These are phyloP conservation scores for Sitodiplosis mosellana DNA, from an alignment of 1,140 invertebrate species.

Conservation along the genomic window DNA sequence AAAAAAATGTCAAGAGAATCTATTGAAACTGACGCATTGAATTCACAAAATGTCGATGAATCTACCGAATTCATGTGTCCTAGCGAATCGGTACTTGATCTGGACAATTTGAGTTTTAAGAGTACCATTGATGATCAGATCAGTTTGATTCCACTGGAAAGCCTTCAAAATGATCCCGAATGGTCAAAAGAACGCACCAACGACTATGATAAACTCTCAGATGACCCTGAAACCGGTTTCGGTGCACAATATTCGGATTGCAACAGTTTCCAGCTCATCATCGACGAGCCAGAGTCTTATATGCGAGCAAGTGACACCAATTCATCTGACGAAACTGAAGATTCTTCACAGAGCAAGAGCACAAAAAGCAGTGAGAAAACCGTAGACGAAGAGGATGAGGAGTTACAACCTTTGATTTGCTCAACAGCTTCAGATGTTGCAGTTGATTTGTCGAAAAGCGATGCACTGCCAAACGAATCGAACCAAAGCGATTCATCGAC, in stretches of 20 bases:
- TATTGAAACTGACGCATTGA: neutral
- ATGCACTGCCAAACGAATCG: slow-evolving; percentile 1
- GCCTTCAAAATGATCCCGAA: slow-evolving; percentile 15
- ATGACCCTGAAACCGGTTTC: neutral
- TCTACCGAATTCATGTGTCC: slow-evolving; percentile 15
- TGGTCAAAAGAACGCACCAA: neutral
- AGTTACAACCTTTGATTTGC: slow-evolving; percentile 8
- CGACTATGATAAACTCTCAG: neutral
- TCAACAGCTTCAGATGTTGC: slow-evolving; percentile 5
- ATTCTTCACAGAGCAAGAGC: neutral
- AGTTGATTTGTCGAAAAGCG: neutral
- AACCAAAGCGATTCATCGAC: neutral
- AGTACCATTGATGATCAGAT: slow-evolving; percentile 2
- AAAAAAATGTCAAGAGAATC: neutral
- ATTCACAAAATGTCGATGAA: slow-evolving; percentile 3
- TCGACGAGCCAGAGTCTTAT: slow-evolving; percentile 1
- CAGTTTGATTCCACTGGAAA: slow-evolving; percentile 22
- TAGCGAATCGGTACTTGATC: neutral
- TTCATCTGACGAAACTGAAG: neutral
- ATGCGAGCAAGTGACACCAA: neutral
- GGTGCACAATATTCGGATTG: slow-evolving; percentile 1
- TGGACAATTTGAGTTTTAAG: neutral
- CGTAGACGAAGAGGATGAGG: slow-evolving; percentile 2
- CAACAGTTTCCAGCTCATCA: slow-evolving; percentile 1
- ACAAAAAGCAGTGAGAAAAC: neutral